Percentiles rank a stretch among this genome's conserved stretches.
Evolutionary conservation across 92 coral and sea anemone species (phyloP).

Genomic region (Diadumene lineata): DNA sequence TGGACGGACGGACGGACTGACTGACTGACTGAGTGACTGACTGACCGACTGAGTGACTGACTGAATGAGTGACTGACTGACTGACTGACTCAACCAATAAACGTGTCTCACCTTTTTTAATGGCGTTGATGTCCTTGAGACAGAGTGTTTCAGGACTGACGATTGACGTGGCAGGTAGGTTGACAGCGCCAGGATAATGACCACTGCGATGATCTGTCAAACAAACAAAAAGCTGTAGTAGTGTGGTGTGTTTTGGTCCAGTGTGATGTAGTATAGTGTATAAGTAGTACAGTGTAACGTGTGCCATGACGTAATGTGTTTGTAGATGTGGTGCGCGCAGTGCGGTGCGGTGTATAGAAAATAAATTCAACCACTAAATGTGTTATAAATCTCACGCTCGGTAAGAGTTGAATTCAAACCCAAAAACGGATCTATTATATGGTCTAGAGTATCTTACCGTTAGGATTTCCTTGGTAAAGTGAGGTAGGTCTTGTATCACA

Average conservation of each 20-base stretch:
- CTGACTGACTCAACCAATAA: not conserved
- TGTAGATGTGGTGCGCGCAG: not conserved
- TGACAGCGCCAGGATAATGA: slow-evolving; percentile 78
- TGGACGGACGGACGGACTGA: not conserved
- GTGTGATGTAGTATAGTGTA: not conserved
- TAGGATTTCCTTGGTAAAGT: slow-evolving; percentile 20
- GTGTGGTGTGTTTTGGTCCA: not conserved
- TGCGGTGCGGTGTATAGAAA: not conserved
- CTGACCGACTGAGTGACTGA: not conserved
- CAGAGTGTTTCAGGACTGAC: slow-evolving; percentile 44
- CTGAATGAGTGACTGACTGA: not conserved
- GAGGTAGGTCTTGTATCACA: slow-evolving; percentile 51
- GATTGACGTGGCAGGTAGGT: slow-evolving; percentile 50
- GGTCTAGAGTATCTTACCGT: slow-evolving; percentile 25
- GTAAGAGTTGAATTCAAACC: not conserved
- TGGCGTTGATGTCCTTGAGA: slow-evolving; percentile 48
- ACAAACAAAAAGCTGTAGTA: not conserved
- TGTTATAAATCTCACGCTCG: not conserved
- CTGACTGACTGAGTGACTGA: not conserved
- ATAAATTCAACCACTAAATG: not conserved
- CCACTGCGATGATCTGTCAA: slow-evolving; percentile 60
- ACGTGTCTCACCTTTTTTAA: slow-evolving; percentile 43
- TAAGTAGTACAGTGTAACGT: not conserved
- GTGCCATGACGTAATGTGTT: not conserved
- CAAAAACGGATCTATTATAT: not conserved